These are phyloP conservation scores for Ruditapes philippinarum DNA, from an alignment of 1,140 invertebrate species.

Conservation along the genomic window DNA sequence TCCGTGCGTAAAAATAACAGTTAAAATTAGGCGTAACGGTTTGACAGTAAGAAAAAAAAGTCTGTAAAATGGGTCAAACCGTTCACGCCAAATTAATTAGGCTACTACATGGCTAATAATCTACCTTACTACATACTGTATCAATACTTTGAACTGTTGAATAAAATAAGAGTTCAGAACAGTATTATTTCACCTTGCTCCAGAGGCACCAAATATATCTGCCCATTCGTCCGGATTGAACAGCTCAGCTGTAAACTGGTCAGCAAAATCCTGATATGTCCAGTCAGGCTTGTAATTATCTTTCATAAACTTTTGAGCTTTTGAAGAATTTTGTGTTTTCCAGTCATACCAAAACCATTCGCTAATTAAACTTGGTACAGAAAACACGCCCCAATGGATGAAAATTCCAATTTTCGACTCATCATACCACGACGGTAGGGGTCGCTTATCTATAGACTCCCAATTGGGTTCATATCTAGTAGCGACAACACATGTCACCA, in stretches of 20 bases:
- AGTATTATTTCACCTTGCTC: constrained; percentile 77
- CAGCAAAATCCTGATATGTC: constrained; percentile 79
- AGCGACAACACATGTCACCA: constrained; percentile 4
- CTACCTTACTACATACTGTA: too few species aligned
- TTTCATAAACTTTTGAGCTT: constrained; percentile 73
- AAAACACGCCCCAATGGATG: constrained; percentile 86
- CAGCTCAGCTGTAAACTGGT: constrained; percentile 75
- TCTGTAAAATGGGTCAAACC: too few species aligned
- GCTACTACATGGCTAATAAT: too few species aligned
- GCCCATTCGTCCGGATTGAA: constrained; percentile 75
- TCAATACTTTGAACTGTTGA: too few species aligned
- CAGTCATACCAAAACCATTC: constrained; percentile 82
- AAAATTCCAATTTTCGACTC: constrained; percentile 86
- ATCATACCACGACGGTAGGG: constrained; percentile 85
- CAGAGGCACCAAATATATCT: constrained; percentile 74
- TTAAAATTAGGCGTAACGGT: too few species aligned
- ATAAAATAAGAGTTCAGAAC: too few species aligned
- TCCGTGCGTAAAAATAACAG: too few species aligned
- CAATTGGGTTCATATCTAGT: constrained; percentile 77
- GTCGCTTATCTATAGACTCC: constrained; percentile 84
- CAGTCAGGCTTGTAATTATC: constrained; percentile 77
- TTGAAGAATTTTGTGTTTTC: constrained; percentile 61
- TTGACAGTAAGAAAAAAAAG: too few species aligned
- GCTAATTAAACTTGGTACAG: constrained; percentile 81
- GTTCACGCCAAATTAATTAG: too few species aligned